Percentiles rank a stretch among this genome's conserved stretches.
These are phyloP conservation scores for Pseudoips prasinana DNA, from an alignment of 2,888 invertebrate genomes.

Conservation along the genomic window DNA sequence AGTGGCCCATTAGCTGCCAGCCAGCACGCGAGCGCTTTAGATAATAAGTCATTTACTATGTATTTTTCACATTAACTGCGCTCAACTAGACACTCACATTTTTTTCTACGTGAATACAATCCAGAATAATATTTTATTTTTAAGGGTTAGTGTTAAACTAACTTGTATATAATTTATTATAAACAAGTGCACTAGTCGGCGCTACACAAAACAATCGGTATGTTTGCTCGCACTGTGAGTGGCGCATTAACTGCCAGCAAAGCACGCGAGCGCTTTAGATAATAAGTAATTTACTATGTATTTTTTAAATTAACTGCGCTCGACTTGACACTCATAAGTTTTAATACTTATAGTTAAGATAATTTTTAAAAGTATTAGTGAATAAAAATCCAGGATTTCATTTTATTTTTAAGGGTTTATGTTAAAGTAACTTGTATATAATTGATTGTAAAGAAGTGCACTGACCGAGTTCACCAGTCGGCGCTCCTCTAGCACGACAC, in stretches of 20 bases:
- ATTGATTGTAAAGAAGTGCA: constrained; percentile 15
- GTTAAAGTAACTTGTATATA: too few species aligned
- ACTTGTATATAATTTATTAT: constrained; percentile 3
- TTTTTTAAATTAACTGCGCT: constrained; percentile 11
- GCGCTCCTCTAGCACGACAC: too few species aligned
- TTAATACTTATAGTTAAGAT: too few species aligned
- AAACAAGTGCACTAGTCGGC: constrained; percentile 31
- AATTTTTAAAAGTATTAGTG: too few species aligned
- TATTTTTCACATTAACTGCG: constrained; percentile 7
- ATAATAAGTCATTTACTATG: constrained; percentile 18
- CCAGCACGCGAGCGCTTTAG: constrained; percentile 31
- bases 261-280: constrained; percentile 29
- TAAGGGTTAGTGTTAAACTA: too few species aligned
- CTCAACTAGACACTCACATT: constrained; percentile 19
- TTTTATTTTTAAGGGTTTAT: too few species aligned
- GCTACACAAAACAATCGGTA: constrained; percentile 54
- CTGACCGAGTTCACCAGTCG: too few species aligned
- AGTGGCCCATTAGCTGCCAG: constrained; percentile 53
- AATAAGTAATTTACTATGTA: constrained; percentile 17
- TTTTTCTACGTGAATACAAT: too few species aligned
- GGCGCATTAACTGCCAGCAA: constrained; percentile 48
- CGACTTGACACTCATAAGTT: constrained; percentile 18
- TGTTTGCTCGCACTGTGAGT: constrained; percentile 56
- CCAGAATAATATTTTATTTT: too few species aligned
- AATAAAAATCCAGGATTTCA: too few species aligned